Percentiles rank a stretch among this genome's conserved stretches.
Conservation (phyloP, 2,113 vertebrate genomes). For the Morone chrysops region DNA sequence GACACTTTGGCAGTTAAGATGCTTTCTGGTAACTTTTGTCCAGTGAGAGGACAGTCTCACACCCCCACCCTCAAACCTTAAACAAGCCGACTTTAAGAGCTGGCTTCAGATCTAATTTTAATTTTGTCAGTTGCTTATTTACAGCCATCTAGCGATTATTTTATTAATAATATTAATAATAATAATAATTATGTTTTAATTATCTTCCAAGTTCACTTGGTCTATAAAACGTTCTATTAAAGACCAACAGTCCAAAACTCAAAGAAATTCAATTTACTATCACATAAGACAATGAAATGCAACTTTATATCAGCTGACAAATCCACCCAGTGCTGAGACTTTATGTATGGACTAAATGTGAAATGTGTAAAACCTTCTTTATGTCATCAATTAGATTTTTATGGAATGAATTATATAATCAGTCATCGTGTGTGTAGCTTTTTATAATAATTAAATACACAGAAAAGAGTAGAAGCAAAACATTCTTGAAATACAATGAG, state of each 20-base stretch:
- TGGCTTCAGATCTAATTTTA: background rate
- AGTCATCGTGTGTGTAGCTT: background rate
- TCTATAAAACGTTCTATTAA: background rate
- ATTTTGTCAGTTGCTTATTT: too few species aligned
- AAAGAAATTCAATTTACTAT: background rate
- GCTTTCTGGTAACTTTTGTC: background rate
- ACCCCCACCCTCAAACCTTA: background rate
- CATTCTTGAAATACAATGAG: constrained; percentile 84
- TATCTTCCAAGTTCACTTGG: background rate
- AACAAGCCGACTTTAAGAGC: background rate
- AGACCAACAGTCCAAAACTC: background rate
- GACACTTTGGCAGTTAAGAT: background rate
- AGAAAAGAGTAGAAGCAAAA: constrained; percentile 21
- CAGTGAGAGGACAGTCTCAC: background rate
- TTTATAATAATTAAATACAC: background rate
- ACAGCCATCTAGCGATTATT: background rate
- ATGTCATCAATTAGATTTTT: background rate
- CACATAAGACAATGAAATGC: background rate
- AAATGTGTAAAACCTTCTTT: background rate
- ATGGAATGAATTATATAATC: background rate
- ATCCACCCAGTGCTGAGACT: background rate
- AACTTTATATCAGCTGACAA: background rate
- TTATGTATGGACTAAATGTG: background rate
- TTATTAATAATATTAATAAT: background rate
- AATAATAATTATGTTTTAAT: too few species aligned